Percentiles rank a stretch among this genome's conserved stretches.
Conservation (phyloP, 2,113 vertebrate genomes). For the Pseudopodoces humilis region DNA sequence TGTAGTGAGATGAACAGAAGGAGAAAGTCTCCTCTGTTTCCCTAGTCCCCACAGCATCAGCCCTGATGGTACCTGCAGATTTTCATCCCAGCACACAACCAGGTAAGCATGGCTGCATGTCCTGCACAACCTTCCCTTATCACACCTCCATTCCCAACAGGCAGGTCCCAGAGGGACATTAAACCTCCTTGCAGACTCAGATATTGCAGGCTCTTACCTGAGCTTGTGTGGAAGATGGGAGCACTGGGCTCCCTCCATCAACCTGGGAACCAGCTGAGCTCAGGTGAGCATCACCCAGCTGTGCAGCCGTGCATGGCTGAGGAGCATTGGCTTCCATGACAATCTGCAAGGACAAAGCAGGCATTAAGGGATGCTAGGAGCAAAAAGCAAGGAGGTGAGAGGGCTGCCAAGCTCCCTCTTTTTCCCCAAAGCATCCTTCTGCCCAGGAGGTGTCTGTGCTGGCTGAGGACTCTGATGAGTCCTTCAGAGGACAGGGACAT, state of each 20-base stretch:
- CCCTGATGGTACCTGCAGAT: neutral
- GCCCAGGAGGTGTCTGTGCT: neutral
- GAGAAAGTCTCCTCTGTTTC: neutral
- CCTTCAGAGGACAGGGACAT: neutral
- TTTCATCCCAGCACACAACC: neutral
- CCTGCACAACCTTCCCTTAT: neutral
- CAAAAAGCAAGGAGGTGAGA: neutral
- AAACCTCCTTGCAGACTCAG: neutral
- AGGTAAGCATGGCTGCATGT: fast-evolving
- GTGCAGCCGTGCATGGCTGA: fast-evolving
- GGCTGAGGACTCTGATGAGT: neutral
- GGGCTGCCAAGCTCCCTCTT: neutral
- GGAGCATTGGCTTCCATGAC: neutral
- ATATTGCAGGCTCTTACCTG: neutral
- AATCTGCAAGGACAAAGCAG: slow-evolving; percentile 26
- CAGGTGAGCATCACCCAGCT: neutral
- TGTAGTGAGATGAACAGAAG: neutral
- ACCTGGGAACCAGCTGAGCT: neutral
- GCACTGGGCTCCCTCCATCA: fast-evolving
- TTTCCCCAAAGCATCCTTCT: neutral
- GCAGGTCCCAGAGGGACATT: neutral
- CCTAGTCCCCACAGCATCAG: neutral
- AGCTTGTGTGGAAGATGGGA: neutral
- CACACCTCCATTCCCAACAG: neutral
- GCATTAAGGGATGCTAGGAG: neutral